Evolutionary conservation across 2,888 invertebrate species (phyloP).

Genomic region (Siphonodentalium dalli): DNA sequence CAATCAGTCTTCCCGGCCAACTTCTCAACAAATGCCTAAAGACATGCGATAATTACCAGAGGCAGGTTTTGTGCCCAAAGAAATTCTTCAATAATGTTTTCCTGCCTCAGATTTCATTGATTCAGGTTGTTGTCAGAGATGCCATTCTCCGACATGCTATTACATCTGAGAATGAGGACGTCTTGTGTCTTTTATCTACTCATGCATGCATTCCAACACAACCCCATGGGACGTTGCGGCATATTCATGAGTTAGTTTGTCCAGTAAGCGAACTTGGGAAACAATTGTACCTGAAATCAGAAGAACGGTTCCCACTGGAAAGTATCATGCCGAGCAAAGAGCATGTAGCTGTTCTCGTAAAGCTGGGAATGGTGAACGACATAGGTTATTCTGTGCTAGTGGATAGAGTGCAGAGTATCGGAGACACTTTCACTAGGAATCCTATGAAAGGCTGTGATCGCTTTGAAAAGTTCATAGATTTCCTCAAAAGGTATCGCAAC

Average conservation of each 20-base stretch:
- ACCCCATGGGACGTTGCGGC: conserved; percentile 6
- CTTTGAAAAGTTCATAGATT: too few relatives aligned
- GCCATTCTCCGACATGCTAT: conserved; percentile 9
- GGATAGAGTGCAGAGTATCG: too few relatives aligned
- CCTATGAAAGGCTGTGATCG: too few relatives aligned
- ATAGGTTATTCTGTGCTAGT: too few relatives aligned
- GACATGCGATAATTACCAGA: too few relatives aligned
- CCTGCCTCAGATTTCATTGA: conserved; percentile 21
- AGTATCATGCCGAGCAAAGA: too few relatives aligned
- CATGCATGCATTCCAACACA: conserved; percentile 12
- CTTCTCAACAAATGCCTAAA: too few relatives aligned
- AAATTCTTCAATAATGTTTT: conserved; percentile 24
- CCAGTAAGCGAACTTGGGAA: not conserved
- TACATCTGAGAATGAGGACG: conserved; percentile 3
- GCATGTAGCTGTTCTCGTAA: too few relatives aligned
- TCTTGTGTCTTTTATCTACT: not conserved
- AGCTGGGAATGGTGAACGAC: too few relatives aligned
- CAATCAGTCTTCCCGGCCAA: too few relatives aligned
- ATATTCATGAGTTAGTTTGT: conserved; percentile 8
- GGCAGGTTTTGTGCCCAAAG: conserved; percentile 17
- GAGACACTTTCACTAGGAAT: too few relatives aligned
- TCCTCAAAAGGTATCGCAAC: too few relatives aligned
- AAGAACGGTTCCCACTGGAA: conserved; percentile 20
- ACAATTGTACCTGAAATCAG: conserved; percentile 9
- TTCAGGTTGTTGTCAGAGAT: not conserved